These are phyloP conservation scores for Bagarius yarrelli DNA, from an alignment of 2,113 vertebrate species.

Conservation along the genomic window DNA sequence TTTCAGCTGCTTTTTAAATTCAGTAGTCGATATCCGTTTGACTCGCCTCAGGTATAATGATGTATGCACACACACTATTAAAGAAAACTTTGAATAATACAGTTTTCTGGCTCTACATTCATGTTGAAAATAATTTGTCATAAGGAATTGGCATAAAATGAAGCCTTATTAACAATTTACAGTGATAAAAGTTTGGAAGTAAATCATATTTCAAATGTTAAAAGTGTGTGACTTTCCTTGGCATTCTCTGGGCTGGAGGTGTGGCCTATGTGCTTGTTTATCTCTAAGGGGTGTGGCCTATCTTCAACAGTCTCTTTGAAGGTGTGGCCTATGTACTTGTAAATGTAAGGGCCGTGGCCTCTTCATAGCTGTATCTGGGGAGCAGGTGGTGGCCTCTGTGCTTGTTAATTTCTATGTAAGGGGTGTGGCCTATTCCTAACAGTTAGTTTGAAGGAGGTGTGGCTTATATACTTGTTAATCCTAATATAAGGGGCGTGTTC, in stretches of 20 bases:
- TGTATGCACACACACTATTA: not conserved
- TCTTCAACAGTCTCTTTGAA: too few species aligned
- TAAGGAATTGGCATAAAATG: too few species aligned
- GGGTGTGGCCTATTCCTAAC: not conserved
- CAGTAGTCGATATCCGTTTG: constrained; percentile 98
- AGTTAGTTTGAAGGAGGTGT: not conserved
- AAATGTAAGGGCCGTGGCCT: not conserved
- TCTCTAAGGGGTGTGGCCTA: too few species aligned
- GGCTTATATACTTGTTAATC: not conserved
- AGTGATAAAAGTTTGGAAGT: too few species aligned
- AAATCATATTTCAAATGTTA: too few species aligned
- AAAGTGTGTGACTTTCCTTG: not conserved
- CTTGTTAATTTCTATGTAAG: not conserved
- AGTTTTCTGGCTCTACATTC: not conserved
- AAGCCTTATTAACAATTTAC: too few species aligned
- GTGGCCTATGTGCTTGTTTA: not conserved
- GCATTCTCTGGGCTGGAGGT: not conserved
- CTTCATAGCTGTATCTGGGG: not conserved
- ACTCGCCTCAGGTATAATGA: constrained; percentile 92
- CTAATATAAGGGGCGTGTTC: not conserved
- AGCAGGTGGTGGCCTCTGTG: not conserved
- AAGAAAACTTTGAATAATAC: not conserved
- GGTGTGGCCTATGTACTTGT: too few species aligned
- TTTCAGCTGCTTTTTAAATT: constrained; percentile 99
- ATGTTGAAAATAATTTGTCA: not conserved